Conservation (phyloP, 2,113 vertebrate genomes). For the Cyrtonyx montezumae region DNA sequence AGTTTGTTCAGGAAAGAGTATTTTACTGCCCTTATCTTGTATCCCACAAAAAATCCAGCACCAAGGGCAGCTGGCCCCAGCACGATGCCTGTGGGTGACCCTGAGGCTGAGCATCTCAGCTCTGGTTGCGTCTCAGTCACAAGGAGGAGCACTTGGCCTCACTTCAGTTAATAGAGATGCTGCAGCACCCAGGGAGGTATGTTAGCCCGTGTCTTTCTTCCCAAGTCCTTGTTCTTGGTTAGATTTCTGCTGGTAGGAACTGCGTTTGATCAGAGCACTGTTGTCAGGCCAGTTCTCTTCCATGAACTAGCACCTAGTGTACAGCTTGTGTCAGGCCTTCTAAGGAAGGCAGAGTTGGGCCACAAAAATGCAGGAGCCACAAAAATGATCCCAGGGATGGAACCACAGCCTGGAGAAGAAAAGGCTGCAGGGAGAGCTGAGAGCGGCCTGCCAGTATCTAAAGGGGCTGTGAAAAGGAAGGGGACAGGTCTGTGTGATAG, state of each 20-base stretch:
- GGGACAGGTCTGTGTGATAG: too few species aligned
- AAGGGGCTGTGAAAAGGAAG: too few species aligned
- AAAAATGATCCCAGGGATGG: too few species aligned
- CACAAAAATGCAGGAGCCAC: too few species aligned
- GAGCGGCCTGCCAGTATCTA: too few species aligned
- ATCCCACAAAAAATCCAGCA: neutral
- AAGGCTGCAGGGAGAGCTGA: too few species aligned
- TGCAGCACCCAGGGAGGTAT: neutral
- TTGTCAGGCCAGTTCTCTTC: neutral
- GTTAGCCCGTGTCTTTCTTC: neutral
- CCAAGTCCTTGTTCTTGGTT: neutral
- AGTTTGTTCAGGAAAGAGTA: neutral
- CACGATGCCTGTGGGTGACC: neutral
- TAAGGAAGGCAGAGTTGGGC: too few species aligned
- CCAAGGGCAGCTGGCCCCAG: neutral
- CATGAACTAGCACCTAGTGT: neutral
- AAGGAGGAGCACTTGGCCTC: conserved; percentile 36
- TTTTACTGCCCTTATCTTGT: neutral
- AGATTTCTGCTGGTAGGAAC: neutral
- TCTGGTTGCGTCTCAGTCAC: neutral
- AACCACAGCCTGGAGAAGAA: too few species aligned
- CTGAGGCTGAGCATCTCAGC: fast-evolving
- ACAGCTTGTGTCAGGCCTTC: too few species aligned
- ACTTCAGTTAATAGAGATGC: neutral
- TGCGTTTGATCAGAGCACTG: neutral